Evolutionary conservation across 2,888 invertebrate genomes (phyloP), one percentile per base, ranked within the genome.

Genomic region (Pilophorus perplexus): DNA sequence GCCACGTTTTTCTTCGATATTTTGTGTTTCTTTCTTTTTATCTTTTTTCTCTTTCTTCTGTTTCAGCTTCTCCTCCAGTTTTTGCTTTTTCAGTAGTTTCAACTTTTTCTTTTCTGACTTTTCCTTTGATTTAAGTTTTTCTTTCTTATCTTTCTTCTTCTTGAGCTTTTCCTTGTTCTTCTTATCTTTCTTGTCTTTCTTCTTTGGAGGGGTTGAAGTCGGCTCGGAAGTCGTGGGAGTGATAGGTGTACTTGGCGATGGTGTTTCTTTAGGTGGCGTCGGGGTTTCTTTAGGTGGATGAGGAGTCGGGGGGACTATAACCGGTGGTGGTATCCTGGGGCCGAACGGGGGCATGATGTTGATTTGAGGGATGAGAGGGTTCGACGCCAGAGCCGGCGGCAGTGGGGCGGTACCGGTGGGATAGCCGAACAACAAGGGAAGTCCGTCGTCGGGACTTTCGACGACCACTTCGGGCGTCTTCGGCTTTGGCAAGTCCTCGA

Each of bases 401-500:
- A 86, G 85, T 48, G 86, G 78, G 28, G 86, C 85, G 27, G 72
- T 71, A 18, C 68, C 71, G 25, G 72, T 62, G 8, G 71, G 60
- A 38, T 75, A 71, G 25, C 78, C 75, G 16, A 77, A 77, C 55
- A 74, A 73, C 4, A 69, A 68, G 42, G 77, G 80, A 23, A 62
- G 54, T 14, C 37, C 38, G n/a, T 68, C 44, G 37, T 71, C 71
- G 20, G 68, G 69, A 20, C 55, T 50, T 10, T 50, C 55, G 33
- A 59, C 22, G 3, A 74, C 73, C n/a, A 73, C 72, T n/a, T 78
- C 75, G 1, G 76, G 74, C 8, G 74, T 75, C 69, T 80, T 83
- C 71, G 83, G 85, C 73, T 85, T 85, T 68, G 81, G 80, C 12
- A 85, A 73, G 69, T 81, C 84, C 27, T 50, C 48, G 16, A 59